Base-by-base conservation (phyloP, 1,140 invertebrate species). In the Drosophila carrolli region DNA sequence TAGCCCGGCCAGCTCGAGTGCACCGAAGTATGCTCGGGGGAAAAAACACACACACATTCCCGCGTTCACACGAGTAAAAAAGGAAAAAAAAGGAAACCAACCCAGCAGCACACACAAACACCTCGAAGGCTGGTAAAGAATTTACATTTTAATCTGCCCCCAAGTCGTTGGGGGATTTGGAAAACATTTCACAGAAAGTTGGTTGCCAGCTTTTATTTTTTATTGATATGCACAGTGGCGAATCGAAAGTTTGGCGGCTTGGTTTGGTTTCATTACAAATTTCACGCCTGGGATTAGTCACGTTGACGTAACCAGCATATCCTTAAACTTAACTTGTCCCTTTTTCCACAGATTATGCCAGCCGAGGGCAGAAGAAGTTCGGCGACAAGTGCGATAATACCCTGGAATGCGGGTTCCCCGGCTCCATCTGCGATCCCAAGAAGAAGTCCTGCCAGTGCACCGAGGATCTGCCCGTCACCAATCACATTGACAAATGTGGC, bases 401-500 rank as follows among this genome's bases (percentile, higher is more conserved):
- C 27, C 84, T 92, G 27, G 95, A 97, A 68, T 97, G 96, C 86
- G 95, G 95, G 9, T 97, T 96, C 90, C 93, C 93, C 19, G 95
- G 95, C 53, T 95, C 96, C 5, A 93, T 95, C 27, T 97, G 96
- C 88, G 95, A 96, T 75, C 93, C 94, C 4, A 92, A 93, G 43
- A 95, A 94, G 74, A 94, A 94, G 75, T 94, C 94, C 72, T 97
- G 96, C 85, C 93, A 94, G 67, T 97, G 96, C 91, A 94, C 93
- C 46, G 94, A 95, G 10, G 95, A 96, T 74, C 94, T 95, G 62
- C 94, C 94, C 7, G 94, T 95, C 14, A 97, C 96, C 81, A 97
- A 97, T 93, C 96, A 97, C 91, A 93, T 96, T 67, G 96, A 97
- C 91, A 97, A 97, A 93, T 97, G 96, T 93, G 96, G 96, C 82